Conservation (phyloP, 2,888 invertebrate genomes). For the Odontocolon sp. region DNA sequence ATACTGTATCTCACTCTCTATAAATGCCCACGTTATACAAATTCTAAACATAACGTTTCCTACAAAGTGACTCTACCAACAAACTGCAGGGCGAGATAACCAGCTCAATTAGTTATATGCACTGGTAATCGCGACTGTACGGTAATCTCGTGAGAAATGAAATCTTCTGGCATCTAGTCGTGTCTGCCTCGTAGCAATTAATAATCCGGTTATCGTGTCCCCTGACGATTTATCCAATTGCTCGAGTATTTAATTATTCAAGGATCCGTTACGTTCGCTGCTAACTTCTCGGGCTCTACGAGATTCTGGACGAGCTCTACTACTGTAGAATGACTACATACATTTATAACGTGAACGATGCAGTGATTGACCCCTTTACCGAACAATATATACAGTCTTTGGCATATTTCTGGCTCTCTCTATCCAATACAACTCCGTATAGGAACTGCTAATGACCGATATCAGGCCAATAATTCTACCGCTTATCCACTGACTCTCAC, state of each 20-base stretch:
- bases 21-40: background rate
- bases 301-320: background rate
- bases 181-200: conserved; percentile 45
- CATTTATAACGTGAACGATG: background rate
- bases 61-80: conserved; percentile 12
- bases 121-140: conserved; percentile 38
- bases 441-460: too few species aligned
- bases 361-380: too few species aligned
- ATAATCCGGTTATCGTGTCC: conserved; percentile 60
- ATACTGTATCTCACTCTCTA: background rate
- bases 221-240: conserved; percentile 60
- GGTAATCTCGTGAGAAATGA: conserved; percentile 54
- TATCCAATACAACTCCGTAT: too few species aligned
- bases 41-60: background rate
- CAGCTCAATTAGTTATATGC: conserved; percentile 51
- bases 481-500: too few species aligned
- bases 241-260: conserved; percentile 60
- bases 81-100: conserved; percentile 13
- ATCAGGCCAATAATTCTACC: too few species aligned
- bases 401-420: too few species aligned
- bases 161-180: conserved; percentile 52
- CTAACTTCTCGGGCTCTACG: conserved; percentile 2
- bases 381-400: too few species aligned
- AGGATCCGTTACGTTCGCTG: conserved; percentile 55
- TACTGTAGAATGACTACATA: background rate